Percentiles rank a stretch among this genome's conserved stretches.
phyloP scores from a whole-genome alignment of 2,888 invertebrate species.

The Drosophila vallismaia region DNA sequence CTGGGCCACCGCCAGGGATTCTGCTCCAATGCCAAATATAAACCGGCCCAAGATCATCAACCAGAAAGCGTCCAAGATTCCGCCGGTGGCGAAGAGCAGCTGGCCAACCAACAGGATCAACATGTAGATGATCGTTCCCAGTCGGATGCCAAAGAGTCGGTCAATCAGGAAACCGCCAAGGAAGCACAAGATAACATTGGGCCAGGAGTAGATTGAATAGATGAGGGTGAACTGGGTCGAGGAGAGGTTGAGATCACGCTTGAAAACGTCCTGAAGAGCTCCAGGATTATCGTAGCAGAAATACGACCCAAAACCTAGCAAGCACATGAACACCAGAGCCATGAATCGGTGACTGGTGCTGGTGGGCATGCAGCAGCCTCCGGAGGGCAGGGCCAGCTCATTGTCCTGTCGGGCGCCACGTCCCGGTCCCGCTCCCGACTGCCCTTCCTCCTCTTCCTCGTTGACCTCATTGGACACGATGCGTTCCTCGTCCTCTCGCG shows the following conservation, averaged over 20 bases:
- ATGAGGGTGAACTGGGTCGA: conserved; percentile 93
- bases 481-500: conserved; percentile 65
- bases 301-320: conserved; percentile 97
- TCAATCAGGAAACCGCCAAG: conserved; percentile 98
- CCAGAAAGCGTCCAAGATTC: conserved; percentile 92
- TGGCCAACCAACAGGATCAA: conserved; percentile 94
- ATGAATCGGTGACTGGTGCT: conserved; percentile 91
- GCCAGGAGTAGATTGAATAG: conserved; percentile 98
- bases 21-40: conserved; percentile 98
- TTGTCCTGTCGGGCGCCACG: conserved; percentile 76
- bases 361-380: conserved; percentile 87
- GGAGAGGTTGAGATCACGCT: conserved; percentile 90
- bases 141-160: conserved; percentile 95
- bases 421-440: background rate
- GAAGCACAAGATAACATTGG: conserved; percentile 97
- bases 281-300: conserved; percentile 99
- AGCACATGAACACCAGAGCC: conserved; percentile 95
- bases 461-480: conserved; percentile 55
- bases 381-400: conserved; percentile 75
- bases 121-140: conserved; percentile 96
- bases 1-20: conserved; percentile 97
- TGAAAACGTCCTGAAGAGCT: conserved; percentile 94
- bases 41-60: conserved; percentile 97
- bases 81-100: conserved; percentile 93
- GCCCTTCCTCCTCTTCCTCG: conserved; percentile 21